phyloP scores from a whole-genome alignment of 2,888 invertebrate species.

The Salticus scenicus region DNA sequence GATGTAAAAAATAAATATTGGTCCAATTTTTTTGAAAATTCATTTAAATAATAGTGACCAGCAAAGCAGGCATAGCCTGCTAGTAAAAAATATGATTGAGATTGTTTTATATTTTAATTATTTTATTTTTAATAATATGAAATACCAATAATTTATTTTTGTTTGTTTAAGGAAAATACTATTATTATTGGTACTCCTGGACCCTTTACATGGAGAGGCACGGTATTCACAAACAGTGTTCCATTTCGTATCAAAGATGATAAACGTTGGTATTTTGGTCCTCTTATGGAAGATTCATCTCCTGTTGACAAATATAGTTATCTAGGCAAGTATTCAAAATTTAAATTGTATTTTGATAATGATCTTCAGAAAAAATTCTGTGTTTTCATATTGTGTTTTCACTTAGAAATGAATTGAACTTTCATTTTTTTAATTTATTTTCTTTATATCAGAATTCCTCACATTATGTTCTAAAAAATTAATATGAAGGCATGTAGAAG shows the following conservation, averaged over 20 bases:
- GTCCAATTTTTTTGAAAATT: too few species aligned
- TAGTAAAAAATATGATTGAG: too few species aligned
- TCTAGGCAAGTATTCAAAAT: conserved; percentile 79
- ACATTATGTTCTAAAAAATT: too few species aligned
- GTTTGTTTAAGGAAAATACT: conserved; percentile 80
- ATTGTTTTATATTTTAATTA: too few species aligned
- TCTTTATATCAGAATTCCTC: background rate
- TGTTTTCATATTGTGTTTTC: background rate
- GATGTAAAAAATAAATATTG: too few species aligned
- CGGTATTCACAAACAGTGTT: conserved; percentile 86
- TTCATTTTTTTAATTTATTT: background rate
- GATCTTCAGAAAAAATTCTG: background rate
- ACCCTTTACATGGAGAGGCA: conserved; percentile 93
- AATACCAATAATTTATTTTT: too few species aligned
- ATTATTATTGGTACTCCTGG: conserved; percentile 93
- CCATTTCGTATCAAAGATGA: conserved; percentile 82
- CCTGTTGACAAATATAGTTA: conserved; percentile 89
- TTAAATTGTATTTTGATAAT: background rate
- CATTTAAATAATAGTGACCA: too few species aligned
- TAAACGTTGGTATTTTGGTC: conserved; percentile 86
- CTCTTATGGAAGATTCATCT: conserved; percentile 78
- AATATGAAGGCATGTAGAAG: too few species aligned
- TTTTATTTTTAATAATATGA: too few species aligned
- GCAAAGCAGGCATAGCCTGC: too few species aligned
- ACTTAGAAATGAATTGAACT: background rate